Percentiles rank a stretch among this genome's conserved stretches.
These are phyloP conservation scores for Apostichopus japonicus DNA, from an alignment of 35 echinoderm and acorn worm species.

Conservation along the genomic window DNA sequence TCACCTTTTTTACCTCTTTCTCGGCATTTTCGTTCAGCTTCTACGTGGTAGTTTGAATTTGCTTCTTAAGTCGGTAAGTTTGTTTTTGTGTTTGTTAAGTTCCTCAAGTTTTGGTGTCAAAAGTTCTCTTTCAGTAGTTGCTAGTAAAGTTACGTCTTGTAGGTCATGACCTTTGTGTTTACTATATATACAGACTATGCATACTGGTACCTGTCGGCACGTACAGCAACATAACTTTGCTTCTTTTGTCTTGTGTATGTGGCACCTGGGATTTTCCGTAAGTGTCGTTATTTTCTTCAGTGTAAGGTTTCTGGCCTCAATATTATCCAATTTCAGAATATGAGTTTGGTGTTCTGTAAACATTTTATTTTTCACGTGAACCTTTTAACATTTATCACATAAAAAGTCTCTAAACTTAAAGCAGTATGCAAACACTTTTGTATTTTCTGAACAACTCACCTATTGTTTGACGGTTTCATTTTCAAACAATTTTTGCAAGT, in stretches of 20 bases:
- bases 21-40: neutral
- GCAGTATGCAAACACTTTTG: no score
- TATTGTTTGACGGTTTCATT: no score
- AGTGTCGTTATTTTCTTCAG: neutral
- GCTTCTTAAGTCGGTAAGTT: neutral
- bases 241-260: neutral
- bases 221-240: slow-evolving; percentile 12
- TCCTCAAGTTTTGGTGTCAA: neutral
- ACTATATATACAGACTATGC: neutral
- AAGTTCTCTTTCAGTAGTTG: neutral
- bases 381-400: no score
- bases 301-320: neutral
- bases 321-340: neutral
- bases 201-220: slow-evolving; percentile 21
- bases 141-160: slow-evolving; percentile 4
- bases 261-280: neutral
- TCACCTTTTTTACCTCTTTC: neutral
- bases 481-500: no score
- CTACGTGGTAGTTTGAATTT: neutral
- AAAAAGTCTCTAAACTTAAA: no score
- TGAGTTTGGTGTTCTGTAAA: neutral
- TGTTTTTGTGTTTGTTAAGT: neutral
- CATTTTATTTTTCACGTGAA: neutral
- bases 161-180: slow-evolving; percentile 40
- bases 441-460: no score